A percentile compares a stretch with the other conserved stretches of the same genome.
These are phyloP conservation scores for Mesembrinibis cayennensis DNA, from an alignment of 2,113 vertebrate species.

Conservation along the genomic window DNA sequence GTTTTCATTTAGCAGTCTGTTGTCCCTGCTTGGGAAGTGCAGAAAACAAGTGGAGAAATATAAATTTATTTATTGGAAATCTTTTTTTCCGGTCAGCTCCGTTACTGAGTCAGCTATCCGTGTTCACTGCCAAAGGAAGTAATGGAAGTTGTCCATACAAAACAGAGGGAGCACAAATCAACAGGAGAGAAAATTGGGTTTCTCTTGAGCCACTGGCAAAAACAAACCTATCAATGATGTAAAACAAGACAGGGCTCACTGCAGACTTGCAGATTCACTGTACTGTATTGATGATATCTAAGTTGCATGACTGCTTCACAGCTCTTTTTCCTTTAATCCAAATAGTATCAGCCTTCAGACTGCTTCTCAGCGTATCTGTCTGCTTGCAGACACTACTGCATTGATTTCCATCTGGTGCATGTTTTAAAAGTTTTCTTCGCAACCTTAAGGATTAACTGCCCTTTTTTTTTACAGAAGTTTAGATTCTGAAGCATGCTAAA, in stretches of 20 bases:
- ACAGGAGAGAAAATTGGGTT: slow-evolving; percentile 5
- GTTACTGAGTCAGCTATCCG: background rate
- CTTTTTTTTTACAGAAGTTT: background rate
- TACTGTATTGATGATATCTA: background rate
- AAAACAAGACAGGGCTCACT: background rate
- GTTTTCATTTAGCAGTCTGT: background rate
- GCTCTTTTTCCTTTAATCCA: background rate
- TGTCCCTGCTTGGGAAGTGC: background rate
- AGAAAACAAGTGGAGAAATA: slow-evolving; percentile 7
- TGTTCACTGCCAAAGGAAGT: slow-evolving; percentile 12
- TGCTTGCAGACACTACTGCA: slow-evolving; percentile 30
- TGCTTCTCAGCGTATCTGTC: background rate
- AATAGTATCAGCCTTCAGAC: background rate
- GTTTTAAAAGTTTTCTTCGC: background rate
- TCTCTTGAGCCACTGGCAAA: slow-evolving; percentile 13
- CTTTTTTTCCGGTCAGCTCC: background rate
- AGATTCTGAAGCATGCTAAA: background rate
- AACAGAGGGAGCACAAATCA: slow-evolving; percentile 34
- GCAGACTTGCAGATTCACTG: background rate
- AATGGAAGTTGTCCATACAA: slow-evolving; percentile 16
- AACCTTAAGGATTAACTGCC: background rate
- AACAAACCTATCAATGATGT: background rate
- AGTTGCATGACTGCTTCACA: background rate
- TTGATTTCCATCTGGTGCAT: slow-evolving; percentile 31
- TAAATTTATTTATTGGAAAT: background rate